Percentiles rank a stretch among this genome's conserved stretches.
Conservation (phyloP, 2,797 vertebrate species). For the Helostoma temminkii region DNA sequence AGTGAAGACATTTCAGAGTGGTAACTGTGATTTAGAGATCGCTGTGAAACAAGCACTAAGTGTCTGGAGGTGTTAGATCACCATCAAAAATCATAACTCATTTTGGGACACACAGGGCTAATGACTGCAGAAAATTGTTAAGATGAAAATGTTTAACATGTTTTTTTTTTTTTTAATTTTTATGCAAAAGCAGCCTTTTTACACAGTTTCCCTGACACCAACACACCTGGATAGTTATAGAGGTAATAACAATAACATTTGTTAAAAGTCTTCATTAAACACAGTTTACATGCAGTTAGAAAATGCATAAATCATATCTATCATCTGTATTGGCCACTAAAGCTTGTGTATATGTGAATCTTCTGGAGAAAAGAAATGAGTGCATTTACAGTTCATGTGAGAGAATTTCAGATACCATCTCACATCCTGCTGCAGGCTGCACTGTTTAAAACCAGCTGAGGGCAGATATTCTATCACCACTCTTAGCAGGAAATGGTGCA, state of each 20-base stretch:
- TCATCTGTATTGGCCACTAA: conserved; percentile 28
- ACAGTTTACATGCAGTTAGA: conserved; percentile 48
- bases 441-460: background rate
- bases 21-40: background rate
- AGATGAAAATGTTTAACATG: too few species aligned
- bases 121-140: background rate
- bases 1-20: background rate
- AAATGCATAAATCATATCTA: conserved; percentile 52
- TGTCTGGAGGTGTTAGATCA: background rate
- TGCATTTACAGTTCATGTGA: conserved; percentile 22
- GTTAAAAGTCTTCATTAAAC: conserved; percentile 23
- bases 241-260: conserved; percentile 29
- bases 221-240: conserved; percentile 26
- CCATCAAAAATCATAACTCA: too few species aligned
- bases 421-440: background rate
- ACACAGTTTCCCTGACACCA: conserved; percentile 39
- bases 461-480: too few species aligned
- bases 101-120: background rate
- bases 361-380: conserved; percentile 6
- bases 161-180: too few species aligned
- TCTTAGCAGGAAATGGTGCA: background rate
- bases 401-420: conserved; percentile 14
- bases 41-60: background rate
- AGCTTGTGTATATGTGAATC: conserved; percentile 12
- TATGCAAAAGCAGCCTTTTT: conserved; percentile 43